Evolutionary conservation across 2,888 invertebrate species (phyloP).

Genomic region (Pammene fasciana): DNA sequence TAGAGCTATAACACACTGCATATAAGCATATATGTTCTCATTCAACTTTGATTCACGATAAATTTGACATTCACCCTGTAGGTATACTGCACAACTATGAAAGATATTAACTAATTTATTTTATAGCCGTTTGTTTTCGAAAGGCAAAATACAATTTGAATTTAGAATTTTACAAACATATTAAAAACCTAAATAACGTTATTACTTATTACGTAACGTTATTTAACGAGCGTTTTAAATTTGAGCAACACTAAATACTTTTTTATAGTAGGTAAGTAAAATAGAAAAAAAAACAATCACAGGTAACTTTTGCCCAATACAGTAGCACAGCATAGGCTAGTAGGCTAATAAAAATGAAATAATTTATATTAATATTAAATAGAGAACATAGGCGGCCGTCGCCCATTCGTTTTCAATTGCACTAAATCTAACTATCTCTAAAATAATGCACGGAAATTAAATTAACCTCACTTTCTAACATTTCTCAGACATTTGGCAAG

Average conservation of each 20-base stretch:
- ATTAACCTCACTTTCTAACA: conserved; percentile 35
- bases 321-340: too few relatives aligned
- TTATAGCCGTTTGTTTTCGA: too few relatives aligned
- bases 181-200: not conserved
- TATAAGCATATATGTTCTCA: too few relatives aligned
- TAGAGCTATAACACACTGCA: not conserved
- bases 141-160: too few relatives aligned
- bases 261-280: not conserved
- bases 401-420: not conserved
- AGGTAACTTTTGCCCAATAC: too few relatives aligned
- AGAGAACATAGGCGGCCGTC: not conserved
- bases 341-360: not conserved
- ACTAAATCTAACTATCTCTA: conserved; percentile 2
- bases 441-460: conserved; percentile 33
- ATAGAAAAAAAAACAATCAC: too few relatives aligned
- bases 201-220: not conserved
- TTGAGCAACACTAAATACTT: not conserved
- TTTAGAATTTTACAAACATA: too few relatives aligned
- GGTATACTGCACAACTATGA: too few relatives aligned
- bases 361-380: too few relatives aligned
- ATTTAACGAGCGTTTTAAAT: not conserved
- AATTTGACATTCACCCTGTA: too few relatives aligned
- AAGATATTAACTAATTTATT: too few relatives aligned
- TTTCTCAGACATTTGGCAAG: conserved; percentile 39
- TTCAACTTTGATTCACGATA: too few relatives aligned